Evolutionary conservation across 2,113 vertebrate genomes (phyloP).

Genomic region (Talpa occidentalis): DNA sequence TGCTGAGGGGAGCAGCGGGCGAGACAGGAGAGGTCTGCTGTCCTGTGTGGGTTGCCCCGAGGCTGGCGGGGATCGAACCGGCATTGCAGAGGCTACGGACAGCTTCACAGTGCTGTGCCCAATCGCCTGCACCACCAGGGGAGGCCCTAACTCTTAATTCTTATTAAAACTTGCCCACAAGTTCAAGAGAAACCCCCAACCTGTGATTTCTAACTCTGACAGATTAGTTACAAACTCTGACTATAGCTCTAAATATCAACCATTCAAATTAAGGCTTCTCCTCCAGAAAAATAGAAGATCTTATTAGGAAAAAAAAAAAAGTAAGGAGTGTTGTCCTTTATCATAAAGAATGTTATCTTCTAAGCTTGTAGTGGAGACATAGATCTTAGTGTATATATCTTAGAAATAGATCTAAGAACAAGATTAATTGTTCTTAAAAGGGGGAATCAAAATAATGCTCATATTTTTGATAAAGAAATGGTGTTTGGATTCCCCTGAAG

Average conservation of each 20-base stretch:
- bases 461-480: not conserved
- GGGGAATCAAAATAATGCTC: not conserved
- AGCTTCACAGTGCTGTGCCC: no score
- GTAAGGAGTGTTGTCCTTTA: not conserved
- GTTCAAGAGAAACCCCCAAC: not conserved
- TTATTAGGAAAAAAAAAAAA: not conserved
- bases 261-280: not conserved
- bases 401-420: not conserved
- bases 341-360: not conserved
- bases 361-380: not conserved
- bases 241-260: not conserved
- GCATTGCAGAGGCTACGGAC: no score
- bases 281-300: not conserved
- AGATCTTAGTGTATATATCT: not conserved
- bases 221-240: not conserved
- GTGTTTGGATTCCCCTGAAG: not conserved
- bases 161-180: conserved; percentile 9
- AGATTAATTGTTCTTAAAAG: not conserved
- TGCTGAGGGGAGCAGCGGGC: no score
- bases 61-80: no score
- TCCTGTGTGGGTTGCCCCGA: no score
- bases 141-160: conserved; percentile 40
- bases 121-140: no score
- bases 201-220: conserved; percentile 1
- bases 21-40: no score